Base-by-base conservation (phyloP, 2,888 invertebrate genomes). In the Laspeyria flexula region DNA sequence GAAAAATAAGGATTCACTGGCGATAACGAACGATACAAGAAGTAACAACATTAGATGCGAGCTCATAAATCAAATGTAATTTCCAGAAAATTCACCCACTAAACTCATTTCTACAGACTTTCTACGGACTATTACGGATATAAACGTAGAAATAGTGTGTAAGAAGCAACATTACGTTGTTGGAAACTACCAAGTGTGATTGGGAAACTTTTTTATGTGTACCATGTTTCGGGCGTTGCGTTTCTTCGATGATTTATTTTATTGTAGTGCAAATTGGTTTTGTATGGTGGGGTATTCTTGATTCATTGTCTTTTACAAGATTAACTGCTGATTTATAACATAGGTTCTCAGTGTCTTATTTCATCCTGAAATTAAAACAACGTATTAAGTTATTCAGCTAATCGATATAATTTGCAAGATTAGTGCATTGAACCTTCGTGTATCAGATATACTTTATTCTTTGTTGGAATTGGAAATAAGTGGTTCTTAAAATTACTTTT, bases 131-230 rank as follows among this genome's bases (percentile, higher is more conserved):
- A 56, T 67, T 53, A 58, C 31, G 10, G 43, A 44, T 30, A 56
- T 43, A 48, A 53, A 58, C 47, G 50, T 47, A 67, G 46, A 43
- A 47, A 53, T 58, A 60, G 64, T 59, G 45, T 61, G 44, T 59
- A 65, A 55, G 50, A 56, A 56, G 60, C 41, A 44, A 42, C 58
- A 56, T 61, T 60, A 60, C 39, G 44, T 51, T 42, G 63, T 29
- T 45, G 27, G 43, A 45, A 60, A 68, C 54, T 27, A 47, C 44
- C 43, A 75, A 73, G 65, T 70, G 71, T 77, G 73, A 77, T 77
- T 77, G 75, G 72, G 57, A 77, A 77, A 77, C 59, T 77, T 77
- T 60, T 64, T 59, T 67, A 67, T 61, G 55, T 67, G 45, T 45
- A 54, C 18, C 29, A 34, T 64, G 50, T 59, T 67, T 40, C 29